Evolutionary conservation across 1,140 invertebrate genomes (phyloP), one percentile per base, ranked within the genome.

Genomic region (Drosophila arawakana): DNA sequence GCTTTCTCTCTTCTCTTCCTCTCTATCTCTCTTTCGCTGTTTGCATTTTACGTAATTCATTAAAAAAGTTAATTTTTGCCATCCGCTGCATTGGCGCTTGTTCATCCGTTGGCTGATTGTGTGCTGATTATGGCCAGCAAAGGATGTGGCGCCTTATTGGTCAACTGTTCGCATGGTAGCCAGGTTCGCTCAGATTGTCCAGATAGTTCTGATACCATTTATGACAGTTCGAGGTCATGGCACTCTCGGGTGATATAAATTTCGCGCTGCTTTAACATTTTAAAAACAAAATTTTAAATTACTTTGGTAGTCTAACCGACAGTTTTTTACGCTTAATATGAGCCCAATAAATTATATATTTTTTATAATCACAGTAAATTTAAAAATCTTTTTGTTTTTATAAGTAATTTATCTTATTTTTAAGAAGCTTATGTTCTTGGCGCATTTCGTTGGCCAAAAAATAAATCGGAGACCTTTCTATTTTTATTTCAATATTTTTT

Each of bases 31-130:
- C 37, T n/a, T 47, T 4, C 7, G 10, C 52, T 34, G 60, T 66
- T 44, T 59, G 68, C 18, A 65, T 25, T 58, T 61, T 62, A 82
- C 69, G 84, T 77, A 83, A 88, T 88, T 88, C 80, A 88, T 88
- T 88, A 88, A 88, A 88, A 88, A 83, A 88, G 83, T 88, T 88
- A 88, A 88, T 85, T 88, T 89, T 73, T 67, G 78, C 83, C 84
- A 88, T 88, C 83, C 83, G 83, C 76, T 60, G 60, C 73, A 72
- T 72, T 76, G 69, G 69, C 57, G 61, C 61, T 67, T 63, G 41
- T 49, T 65, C 62, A 80, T 77, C 76, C 73, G 73, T 68, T 80
- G 66, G 37, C 77, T 66, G 83, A 86, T 86, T 86, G 83, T 88
- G 76, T 76, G 55, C 72, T 80, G 83, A 86, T 86, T 86, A 83